Evolutionary conservation across 2,797 vertebrate species (phyloP).

Genomic region (Eleutherodactylus coqui): DNA sequence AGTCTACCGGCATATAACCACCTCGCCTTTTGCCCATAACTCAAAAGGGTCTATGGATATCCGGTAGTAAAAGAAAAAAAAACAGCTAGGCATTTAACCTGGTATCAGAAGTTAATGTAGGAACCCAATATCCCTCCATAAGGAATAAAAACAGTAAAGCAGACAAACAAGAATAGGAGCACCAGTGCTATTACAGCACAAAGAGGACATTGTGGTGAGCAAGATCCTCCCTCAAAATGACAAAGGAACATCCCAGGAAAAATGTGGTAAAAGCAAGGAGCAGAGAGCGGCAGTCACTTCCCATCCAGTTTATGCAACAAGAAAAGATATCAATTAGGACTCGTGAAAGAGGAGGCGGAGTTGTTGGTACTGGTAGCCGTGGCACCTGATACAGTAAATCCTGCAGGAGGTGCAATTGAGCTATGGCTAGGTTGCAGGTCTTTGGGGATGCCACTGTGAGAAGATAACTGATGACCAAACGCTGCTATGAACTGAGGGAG

Average conservation of each 20-base stretch:
- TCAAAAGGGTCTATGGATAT: conserved; percentile 72
- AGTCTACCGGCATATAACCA: neutral
- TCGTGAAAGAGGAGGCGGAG: conserved; percentile 85
- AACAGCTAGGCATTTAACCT: conserved; percentile 80
- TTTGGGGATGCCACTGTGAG: conserved; percentile 99
- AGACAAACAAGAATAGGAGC: conserved; percentile 78
- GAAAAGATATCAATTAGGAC: conserved; percentile 83
- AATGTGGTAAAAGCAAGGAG: conserved; percentile 67
- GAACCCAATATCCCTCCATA: conserved; percentile 65
- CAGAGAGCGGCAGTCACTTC: conserved; percentile 67
- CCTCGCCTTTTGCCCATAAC: conserved; percentile 67
- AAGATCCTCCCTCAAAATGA: conserved; percentile 28
- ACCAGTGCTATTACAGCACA: conserved; percentile 79
- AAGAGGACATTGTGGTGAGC: conserved; percentile 64
- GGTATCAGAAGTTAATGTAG: conserved; percentile 73
- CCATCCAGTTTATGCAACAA: conserved; percentile 72
- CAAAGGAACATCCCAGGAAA: conserved; percentile 67
- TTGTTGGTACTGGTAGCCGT: conserved; percentile 94
- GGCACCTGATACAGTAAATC: conserved; percentile 92
- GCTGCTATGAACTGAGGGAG: conserved; percentile 99
- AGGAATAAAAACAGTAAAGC: conserved; percentile 67
- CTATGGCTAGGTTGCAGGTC: conserved; percentile 99
- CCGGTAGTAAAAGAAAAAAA: conserved; percentile 76
- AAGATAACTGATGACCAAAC: conserved; percentile 97
- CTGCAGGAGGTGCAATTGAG: conserved; percentile 95